phyloP scores from a whole-genome alignment of 2,797 vertebrate species.

The Poecilia picta region DNA sequence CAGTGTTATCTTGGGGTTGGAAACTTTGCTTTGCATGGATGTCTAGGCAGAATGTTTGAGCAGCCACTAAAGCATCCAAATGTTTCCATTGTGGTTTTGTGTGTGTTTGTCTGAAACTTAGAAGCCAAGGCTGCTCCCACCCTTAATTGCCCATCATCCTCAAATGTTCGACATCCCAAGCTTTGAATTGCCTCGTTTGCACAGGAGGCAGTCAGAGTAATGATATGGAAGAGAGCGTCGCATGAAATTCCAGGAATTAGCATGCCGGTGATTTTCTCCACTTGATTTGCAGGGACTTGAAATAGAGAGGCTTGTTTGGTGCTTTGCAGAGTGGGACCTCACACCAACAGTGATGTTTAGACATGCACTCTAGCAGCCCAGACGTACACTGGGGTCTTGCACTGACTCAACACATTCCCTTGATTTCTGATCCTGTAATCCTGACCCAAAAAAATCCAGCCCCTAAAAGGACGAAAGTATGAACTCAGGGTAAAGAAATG shows the following conservation, averaged over 20 bases:
- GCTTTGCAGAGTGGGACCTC: slow-evolving; percentile 54
- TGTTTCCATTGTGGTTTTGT: slow-evolving; percentile 53
- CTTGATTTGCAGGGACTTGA: slow-evolving; percentile 39
- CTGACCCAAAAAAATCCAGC: slow-evolving; percentile 28
- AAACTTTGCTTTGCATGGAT: slow-evolving; percentile 1
- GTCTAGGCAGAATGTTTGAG: slow-evolving; percentile 22
- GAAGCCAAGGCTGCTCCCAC: slow-evolving; percentile 25
- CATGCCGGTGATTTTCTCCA: slow-evolving; percentile 48
- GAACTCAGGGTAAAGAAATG: slow-evolving; percentile 62
- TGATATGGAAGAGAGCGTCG: slow-evolving; percentile 58
- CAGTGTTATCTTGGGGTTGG: neutral
- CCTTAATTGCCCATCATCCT: slow-evolving; percentile 30
- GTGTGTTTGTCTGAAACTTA: slow-evolving; percentile 31
- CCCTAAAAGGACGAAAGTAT: slow-evolving; percentile 42
- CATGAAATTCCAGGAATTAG: slow-evolving; percentile 56
- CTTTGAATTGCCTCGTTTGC: slow-evolving; percentile 57
- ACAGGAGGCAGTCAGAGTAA: slow-evolving; percentile 57
- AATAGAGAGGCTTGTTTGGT: slow-evolving; percentile 43
- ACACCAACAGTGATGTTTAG: slow-evolving; percentile 57
- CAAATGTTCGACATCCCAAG: slow-evolving; percentile 40
- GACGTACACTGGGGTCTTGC: slow-evolving; percentile 9
- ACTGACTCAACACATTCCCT: slow-evolving; percentile 28
- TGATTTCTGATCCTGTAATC: slow-evolving; percentile 28
- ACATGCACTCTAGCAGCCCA: slow-evolving; percentile 46
- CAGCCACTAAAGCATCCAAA: slow-evolving; percentile 43